Evolutionary conservation across 2,113 vertebrate species (phyloP), one percentile per base, ranked within the genome.

Genomic region (Butorides virescens): DNA sequence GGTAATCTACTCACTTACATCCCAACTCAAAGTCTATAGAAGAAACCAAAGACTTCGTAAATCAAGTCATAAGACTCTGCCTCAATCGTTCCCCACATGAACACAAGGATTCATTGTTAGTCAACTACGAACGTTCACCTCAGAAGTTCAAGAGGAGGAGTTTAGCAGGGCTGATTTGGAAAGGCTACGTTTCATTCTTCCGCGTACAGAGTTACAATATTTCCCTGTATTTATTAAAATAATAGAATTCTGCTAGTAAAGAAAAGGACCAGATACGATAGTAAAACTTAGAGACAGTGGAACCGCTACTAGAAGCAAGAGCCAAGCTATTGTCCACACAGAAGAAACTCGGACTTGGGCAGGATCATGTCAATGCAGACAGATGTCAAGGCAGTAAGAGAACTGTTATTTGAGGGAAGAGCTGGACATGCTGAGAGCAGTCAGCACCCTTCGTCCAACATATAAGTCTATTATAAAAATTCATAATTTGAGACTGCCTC

Each of bases 1-100:
- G 23, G 37, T 53, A 49, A 90, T 55, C 29, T 62, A 47, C 22
- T 70, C 42, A 18, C 30, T 68, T 37, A 63, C 18, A 78, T 17
- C 42, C 67, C 46, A 73, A 82, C 21, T n/a, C 55, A 29, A 78
- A 82, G 46, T 32, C 76, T 37, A 44, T 1, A 75, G 65, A 93
- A 72, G 73, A 93, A 91, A 93, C 34, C 53, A 74, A 91, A 89
- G 80, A 65, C 70, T 94, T 91, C 0, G 7, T n/a, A 72, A 90
- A 92, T 46, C n/a, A 58, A 93, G 86, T 94, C 95, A 92, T 44
- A 93, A 15, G 93, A 92, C 91, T 74, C 52, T 80, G 92, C 65
- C 63, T 88, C 70, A 82, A 30, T 78, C 77, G 26, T 49, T 84
- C 36, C 53, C 39, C 53, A 68, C 52, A 90, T 32, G 61, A 96